Percentiles rank a stretch among this genome's conserved stretches.
These are phyloP conservation scores for Ictalurus punctatus DNA, from an alignment of 2,113 vertebrate species.

Conservation along the genomic window DNA sequence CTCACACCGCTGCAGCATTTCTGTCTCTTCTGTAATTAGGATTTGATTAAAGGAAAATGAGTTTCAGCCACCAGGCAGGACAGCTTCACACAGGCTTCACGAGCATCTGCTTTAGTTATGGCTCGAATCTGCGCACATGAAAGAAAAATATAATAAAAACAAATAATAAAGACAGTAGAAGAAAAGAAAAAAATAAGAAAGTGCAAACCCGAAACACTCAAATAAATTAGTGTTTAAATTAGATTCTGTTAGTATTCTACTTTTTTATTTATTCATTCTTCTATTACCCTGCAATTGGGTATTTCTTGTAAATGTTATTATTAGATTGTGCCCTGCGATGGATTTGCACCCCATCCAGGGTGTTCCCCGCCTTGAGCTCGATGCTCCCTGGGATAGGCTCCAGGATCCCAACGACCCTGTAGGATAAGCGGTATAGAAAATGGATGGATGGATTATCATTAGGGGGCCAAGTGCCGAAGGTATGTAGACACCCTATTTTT, in stretches of 20 bases:
- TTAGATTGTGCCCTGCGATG: no score
- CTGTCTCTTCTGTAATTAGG: not conserved
- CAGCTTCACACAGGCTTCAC: not conserved
- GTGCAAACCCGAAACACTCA: not conserved
- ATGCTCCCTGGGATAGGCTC: no score
- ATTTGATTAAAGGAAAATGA: conserved; percentile 25
- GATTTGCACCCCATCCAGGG: no score
- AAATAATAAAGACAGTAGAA: not conserved
- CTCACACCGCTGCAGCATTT: not conserved
- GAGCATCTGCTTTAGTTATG: not conserved
- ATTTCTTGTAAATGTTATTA: not conserved
- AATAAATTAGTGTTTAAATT: not conserved
- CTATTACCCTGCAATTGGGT: not conserved
- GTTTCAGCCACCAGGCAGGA: conserved; percentile 13
- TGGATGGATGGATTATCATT: no score
- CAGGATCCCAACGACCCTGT: no score
- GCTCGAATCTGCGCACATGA: not conserved
- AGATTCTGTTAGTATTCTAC: not conserved
- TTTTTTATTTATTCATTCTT: not conserved
- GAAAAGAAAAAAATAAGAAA: not conserved
- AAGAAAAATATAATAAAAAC: not conserved
- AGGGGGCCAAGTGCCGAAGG: no score
- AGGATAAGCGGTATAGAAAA: no score
- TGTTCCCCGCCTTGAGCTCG: no score
- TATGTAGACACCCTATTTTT: no score